Percentiles rank a stretch among this genome's conserved stretches.
Conservation (phyloP, 2,797 vertebrate genomes). For the Danio aesculapii region DNA sequence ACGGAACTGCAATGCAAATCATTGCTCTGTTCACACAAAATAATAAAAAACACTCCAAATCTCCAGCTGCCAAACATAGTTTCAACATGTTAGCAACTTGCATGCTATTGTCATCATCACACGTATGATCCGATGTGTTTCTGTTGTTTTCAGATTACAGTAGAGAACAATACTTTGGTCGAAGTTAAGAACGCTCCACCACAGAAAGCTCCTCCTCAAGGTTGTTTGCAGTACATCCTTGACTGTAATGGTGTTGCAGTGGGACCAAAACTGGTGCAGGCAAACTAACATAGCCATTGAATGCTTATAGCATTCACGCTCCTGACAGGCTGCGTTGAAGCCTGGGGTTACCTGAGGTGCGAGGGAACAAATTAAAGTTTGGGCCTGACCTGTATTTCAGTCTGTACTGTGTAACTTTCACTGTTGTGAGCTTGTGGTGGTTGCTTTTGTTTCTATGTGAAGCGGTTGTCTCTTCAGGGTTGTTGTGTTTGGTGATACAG, state of each 20-base stretch:
- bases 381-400: slow-evolving; percentile 91
- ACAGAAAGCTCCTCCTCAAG: slow-evolving; percentile 90
- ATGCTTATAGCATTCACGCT: background rate
- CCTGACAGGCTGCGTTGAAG: slow-evolving; percentile 79
- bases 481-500: slow-evolving; percentile 88
- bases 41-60: background rate
- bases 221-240: slow-evolving; percentile 99
- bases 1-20: background rate
- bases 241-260: slow-evolving; percentile 98
- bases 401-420: slow-evolving; percentile 94
- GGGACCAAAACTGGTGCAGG: slow-evolving; percentile 95
- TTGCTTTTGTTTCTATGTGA: slow-evolving; percentile 87
- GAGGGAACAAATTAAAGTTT: slow-evolving; percentile 75
- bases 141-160: slow-evolving; percentile 81
- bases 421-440: slow-evolving; percentile 91
- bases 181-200: slow-evolving; percentile 85
- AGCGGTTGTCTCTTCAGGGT: slow-evolving; percentile 85
- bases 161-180: slow-evolving; percentile 82
- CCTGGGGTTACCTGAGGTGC: slow-evolving; percentile 76
- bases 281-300: slow-evolving; percentile 73
- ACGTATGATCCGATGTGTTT: slow-evolving; percentile 56
- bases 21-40: background rate
- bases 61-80: background rate
- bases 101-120: background rate
- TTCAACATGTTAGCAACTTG: background rate